Conservation (phyloP, 2,113 vertebrate genomes). For the Leptobrachium ailaonicum region DNA sequence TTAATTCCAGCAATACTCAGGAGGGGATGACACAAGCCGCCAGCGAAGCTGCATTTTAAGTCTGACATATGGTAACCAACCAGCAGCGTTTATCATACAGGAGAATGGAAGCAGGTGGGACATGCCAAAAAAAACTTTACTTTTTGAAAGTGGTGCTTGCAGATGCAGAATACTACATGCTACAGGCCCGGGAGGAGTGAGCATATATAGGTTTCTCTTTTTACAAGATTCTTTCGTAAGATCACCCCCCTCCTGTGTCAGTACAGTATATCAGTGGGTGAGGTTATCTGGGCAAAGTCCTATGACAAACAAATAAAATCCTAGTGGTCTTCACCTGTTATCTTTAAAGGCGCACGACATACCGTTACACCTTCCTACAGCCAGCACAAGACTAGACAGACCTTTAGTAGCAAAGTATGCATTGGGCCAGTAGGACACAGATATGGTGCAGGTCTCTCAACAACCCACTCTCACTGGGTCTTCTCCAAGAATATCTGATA, state of each 20-base stretch:
- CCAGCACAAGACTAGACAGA: background rate
- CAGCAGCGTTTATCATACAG: background rate
- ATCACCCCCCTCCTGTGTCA: background rate
- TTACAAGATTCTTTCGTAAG: conserved; percentile 14
- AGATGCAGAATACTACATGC: background rate
- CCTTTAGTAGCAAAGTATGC: background rate
- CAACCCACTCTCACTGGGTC: background rate
- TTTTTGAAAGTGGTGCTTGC: background rate
- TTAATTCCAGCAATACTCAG: conserved; percentile 12
- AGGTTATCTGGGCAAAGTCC: conserved; percentile 15
- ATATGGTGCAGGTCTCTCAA: background rate
- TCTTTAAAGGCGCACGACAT: background rate
- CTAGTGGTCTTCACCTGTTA: conserved; percentile 46
- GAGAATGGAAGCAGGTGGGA: background rate
- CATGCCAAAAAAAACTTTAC: background rate
- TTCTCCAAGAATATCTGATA: background rate
- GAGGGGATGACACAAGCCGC: background rate
- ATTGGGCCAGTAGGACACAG: background rate
- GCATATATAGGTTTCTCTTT: background rate
- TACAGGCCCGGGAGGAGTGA: too few species aligned
- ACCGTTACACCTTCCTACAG: background rate
- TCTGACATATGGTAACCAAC: background rate
- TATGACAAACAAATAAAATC: conserved; percentile 35
- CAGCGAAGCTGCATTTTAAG: background rate
- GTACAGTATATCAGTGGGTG: conserved; percentile 14